Evolutionary conservation across 2,797 vertebrate species (phyloP), one percentile per base, ranked within the genome.

Genomic region (Dromococcyx pavoninus): DNA sequence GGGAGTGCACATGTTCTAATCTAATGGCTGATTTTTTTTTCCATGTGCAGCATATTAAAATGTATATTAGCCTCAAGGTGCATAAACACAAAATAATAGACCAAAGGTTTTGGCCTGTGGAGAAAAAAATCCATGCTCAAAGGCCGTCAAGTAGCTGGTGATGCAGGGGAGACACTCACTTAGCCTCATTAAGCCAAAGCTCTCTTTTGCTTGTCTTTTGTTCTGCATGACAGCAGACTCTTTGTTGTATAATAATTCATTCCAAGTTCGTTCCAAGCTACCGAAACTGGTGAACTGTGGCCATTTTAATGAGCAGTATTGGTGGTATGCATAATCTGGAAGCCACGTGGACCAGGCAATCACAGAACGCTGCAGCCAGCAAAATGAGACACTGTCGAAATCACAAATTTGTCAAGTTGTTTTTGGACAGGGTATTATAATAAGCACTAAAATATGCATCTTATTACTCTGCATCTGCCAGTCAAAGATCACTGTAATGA

Each of bases 171-270:
- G 98, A 98, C 98, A 98, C 98, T 98, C 98, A 98, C 98, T 99
- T 98, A 98, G 98, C 98, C 99, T 99, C 98, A 99, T 99, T 99
- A 99, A 99, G 98, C 98, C 97, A 94, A 98, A 98, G 98, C 98
- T 98, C 98, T 98, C 97, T 97, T 98, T 97, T 98, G 97, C 98
- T 98, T 98, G 98, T 98, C 98, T 98, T 98, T 96, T 98, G 98
- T 99, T 98, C 98, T 98, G 98, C 98, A 98, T 98, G 98, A 98
- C 98, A 97, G 98, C 98, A 98, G 97, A 98, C 97, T 99, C 98
- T 99, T 99, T 99, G 98, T 99, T 98, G 98, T 98, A 98, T 98
- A 98, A 99, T 98, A 98, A 98, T 98, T 98, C 97, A 98, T 98
- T 98, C 97, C 97, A 96, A 98, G 98, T 98, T 98, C 98, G 94